Conservation (phyloP, 2,113 vertebrate genomes). For the Rousettus leschenaultii region DNA sequence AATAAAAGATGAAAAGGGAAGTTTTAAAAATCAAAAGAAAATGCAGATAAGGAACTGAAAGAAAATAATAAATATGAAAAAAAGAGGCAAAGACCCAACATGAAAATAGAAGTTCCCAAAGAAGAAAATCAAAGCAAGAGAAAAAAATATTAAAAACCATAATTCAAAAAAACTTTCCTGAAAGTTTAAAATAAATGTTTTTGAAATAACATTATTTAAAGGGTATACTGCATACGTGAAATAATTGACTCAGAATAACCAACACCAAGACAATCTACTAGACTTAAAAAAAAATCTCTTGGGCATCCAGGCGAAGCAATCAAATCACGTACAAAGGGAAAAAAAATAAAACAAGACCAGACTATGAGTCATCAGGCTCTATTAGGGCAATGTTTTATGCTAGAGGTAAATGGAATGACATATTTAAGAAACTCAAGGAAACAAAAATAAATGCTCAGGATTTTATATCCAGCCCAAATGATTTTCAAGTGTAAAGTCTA, state of each 20-base stretch:
- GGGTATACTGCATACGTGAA: not conserved
- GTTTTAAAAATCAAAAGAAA: slow-evolving; percentile 25
- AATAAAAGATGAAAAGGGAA: not conserved
- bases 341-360: not conserved
- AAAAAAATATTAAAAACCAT: not conserved
- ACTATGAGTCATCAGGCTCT: not conserved
- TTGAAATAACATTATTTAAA: not conserved
- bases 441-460: not conserved
- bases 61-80: not conserved
- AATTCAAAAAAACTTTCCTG: not conserved
- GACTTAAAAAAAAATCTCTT: not conserved
- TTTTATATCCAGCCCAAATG: not conserved
- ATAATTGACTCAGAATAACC: not conserved
- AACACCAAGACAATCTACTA: not conserved
- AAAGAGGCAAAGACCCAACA: not conserved
- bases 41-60: not conserved
- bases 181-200: not conserved
- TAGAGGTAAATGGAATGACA: not conserved
- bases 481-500: not conserved
- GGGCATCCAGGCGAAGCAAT: not conserved
- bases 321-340: not conserved
- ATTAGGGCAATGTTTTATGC: not conserved
- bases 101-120: not conserved
- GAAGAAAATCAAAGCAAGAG: not conserved
- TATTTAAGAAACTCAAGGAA: slow-evolving; percentile 5